Evolutionary conservation across 2,888 invertebrate species (phyloP).

Genomic region (Napeogenes inachia): DNA sequence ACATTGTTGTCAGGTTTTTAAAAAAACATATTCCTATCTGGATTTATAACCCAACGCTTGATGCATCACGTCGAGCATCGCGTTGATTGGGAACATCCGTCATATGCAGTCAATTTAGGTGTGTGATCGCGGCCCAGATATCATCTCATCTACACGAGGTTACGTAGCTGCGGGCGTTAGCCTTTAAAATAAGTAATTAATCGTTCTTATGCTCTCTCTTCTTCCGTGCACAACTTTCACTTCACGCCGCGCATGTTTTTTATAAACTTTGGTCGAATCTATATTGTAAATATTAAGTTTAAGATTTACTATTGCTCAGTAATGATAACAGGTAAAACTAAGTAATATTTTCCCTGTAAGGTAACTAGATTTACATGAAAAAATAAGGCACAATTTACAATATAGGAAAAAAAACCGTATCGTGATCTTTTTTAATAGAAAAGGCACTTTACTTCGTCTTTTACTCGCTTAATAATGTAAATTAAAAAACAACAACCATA

Average conservation of each 20-base stretch:
- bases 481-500: too few species aligned
- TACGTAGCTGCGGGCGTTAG: conserved; percentile 15
- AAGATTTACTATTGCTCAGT: not conserved
- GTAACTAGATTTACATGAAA: too few species aligned
- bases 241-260: conserved; percentile 12
- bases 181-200: conserved; percentile 6
- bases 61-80: conserved; percentile 20
- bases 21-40: conserved; percentile 10
- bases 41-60: conserved; percentile 21
- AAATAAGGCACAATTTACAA: too few species aligned
- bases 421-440: too few species aligned
- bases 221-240: conserved; percentile 31
- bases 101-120: conserved; percentile 33
- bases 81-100: conserved; percentile 41
- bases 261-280: not conserved
- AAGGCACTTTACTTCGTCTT: too few species aligned
- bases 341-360: too few species aligned
- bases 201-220: conserved; percentile 23
- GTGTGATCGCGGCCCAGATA: conserved; percentile 20
- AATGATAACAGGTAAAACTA: too few species aligned
- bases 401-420: too few species aligned
- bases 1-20: not conserved
- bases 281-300: not conserved
- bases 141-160: conserved; percentile 16
- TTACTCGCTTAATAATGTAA: too few species aligned